phyloP scores from a whole-genome alignment of 2,888 invertebrate species.

The Mystacides longicornis region DNA sequence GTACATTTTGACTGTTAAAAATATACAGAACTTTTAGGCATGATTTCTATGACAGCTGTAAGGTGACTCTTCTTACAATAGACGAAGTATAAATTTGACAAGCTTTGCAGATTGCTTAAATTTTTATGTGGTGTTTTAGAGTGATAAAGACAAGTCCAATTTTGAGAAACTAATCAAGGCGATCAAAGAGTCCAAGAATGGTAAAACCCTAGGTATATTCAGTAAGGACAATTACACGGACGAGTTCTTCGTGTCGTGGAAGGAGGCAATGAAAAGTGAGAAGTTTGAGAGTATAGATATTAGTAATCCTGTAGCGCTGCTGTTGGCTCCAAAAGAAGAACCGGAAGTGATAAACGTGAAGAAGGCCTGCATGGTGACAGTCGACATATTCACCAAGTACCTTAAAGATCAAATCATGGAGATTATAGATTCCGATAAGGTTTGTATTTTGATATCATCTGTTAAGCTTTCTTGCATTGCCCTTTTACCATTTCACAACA shows the following conservation, averaged over 20 bases:
- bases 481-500: no score
- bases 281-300: slow-evolving; percentile 83
- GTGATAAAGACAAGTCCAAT: slow-evolving; percentile 89
- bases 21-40: no score
- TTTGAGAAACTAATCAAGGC: slow-evolving; percentile 69
- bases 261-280: slow-evolving; percentile 64
- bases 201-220: slow-evolving; percentile 84
- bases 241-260: slow-evolving; percentile 90
- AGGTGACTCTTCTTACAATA: no score
- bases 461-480: no score
- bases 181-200: slow-evolving; percentile 81
- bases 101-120: no score
- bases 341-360: slow-evolving; percentile 81
- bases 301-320: slow-evolving; percentile 71
- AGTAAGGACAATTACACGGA: slow-evolving; percentile 90
- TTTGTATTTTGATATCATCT: no score
- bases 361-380: slow-evolving; percentile 87
- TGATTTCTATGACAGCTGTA: no score
- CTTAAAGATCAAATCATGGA: slow-evolving; percentile 97
- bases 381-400: slow-evolving; percentile 94
- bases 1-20: no score
- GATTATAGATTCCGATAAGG: slow-evolving; percentile 95
- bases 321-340: slow-evolving; percentile 95
- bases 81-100: no score
- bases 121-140: slow-evolving; percentile 40